These are phyloP conservation scores for Drosophila equinoxialis DNA, from an alignment of 1,140 invertebrate genomes.

Conservation along the genomic window DNA sequence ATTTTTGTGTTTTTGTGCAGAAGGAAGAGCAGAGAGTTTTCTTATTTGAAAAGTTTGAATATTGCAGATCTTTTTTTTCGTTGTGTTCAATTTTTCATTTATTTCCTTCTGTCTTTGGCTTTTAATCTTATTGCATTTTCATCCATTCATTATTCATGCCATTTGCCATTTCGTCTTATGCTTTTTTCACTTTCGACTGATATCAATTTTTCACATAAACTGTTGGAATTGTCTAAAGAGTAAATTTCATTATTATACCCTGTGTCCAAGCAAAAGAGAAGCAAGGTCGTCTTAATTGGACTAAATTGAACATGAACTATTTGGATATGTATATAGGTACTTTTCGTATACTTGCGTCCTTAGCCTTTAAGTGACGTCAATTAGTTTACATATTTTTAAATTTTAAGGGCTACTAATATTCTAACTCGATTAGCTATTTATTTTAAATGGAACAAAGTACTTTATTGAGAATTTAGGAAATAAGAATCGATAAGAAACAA, in stretches of 20 bases:
- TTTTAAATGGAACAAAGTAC: too few relatives aligned
- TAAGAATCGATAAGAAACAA: too few relatives aligned
- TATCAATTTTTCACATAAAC: constrained; percentile 70
- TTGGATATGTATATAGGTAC: too few relatives aligned
- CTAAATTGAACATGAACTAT: too few relatives aligned
- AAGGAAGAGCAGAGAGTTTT: too few relatives aligned
- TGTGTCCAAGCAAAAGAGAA: neutral
- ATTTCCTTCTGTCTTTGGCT: constrained; percentile 22
- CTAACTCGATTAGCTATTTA: too few relatives aligned
- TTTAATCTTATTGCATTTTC: constrained; percentile 38
- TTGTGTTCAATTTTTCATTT: constrained; percentile 14
- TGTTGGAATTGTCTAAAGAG: constrained; percentile 63
- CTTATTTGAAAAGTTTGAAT: constrained; percentile 18
- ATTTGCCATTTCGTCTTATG: constrained; percentile 25
- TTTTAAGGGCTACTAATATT: too few relatives aligned
- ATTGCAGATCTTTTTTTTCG: constrained; percentile 8
- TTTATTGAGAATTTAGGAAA: too few relatives aligned
- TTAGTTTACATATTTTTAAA: too few relatives aligned
- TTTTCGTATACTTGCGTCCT: too few relatives aligned
- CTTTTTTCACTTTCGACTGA: constrained; percentile 23
- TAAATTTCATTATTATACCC: constrained; percentile 71
- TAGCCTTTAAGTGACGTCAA: too few relatives aligned
- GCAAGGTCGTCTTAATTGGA: too few relatives aligned
- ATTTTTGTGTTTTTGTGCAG: constrained; percentile 25
- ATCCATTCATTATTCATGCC: constrained; percentile 32